Conservation (phyloP, 2,113 vertebrate genomes). For the Leptosomus discolor region DNA sequence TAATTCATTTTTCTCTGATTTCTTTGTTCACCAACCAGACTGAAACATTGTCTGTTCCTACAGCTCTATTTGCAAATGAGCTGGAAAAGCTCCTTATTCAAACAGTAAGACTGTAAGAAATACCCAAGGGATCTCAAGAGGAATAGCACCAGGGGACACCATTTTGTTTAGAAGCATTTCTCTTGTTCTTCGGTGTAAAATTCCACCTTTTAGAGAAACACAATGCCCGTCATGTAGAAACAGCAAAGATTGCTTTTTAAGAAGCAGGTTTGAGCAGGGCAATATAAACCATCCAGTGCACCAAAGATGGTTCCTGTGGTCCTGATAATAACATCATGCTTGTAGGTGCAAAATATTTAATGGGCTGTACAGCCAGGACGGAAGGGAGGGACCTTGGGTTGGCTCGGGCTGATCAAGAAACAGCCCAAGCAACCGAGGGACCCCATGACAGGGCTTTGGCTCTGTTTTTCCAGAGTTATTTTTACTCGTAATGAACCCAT, state of each 20-base stretch:
- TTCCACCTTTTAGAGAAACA: not conserved
- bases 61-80: not conserved
- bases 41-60: not conserved
- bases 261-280: not conserved
- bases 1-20: not conserved
- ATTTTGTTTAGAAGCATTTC: not conserved
- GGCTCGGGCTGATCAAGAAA: not conserved
- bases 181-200: not conserved
- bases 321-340: not conserved
- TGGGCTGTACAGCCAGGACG: not conserved
- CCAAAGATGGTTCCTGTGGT: not conserved
- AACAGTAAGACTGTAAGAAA: not conserved
- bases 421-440: accelerated
- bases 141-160: not conserved
- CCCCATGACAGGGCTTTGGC: not conserved
- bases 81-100: not conserved
- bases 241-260: not conserved
- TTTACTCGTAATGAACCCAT: not conserved
- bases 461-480: not conserved
- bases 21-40: not conserved
- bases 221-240: not conserved
- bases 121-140: not conserved
- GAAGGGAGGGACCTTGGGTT: not conserved
- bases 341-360: not conserved
- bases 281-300: accelerated